Evolutionary conservation across 2,888 invertebrate species (phyloP).

Genomic region (Apeira syringaria): DNA sequence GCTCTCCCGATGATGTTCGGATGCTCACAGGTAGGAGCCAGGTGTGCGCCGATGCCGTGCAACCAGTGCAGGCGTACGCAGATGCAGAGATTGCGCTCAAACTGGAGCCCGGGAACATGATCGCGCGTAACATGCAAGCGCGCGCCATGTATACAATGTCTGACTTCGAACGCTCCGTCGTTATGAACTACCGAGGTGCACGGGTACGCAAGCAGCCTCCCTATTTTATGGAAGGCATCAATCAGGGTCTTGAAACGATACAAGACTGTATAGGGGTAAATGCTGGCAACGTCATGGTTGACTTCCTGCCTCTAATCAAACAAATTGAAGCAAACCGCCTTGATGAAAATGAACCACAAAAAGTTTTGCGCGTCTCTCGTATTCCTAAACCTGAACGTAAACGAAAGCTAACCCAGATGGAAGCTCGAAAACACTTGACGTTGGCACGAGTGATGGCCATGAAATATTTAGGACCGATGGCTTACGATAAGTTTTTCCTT

Average conservation of each 20-base stretch:
- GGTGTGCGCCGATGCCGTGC: constrained; percentile 70
- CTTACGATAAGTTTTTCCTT: constrained; percentile 75
- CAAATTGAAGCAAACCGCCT: constrained; percentile 50
- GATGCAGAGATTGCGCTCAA: constrained; percentile 72
- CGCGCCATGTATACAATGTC: constrained; percentile 76
- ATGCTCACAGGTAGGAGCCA: constrained; percentile 69
- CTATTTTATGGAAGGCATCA: constrained; percentile 74
- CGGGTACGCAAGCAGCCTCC: constrained; percentile 63
- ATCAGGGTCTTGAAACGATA: constrained; percentile 72
- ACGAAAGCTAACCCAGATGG: constrained; percentile 69
- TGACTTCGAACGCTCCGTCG: constrained; percentile 71
- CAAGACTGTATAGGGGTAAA: constrained; percentile 74
- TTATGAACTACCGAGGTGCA: constrained; percentile 70
- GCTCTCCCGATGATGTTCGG: constrained; percentile 59
- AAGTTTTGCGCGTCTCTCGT: constrained; percentile 55
- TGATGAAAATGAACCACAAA: constrained; percentile 51
- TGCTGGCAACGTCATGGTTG: constrained; percentile 69
- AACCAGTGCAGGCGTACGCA: constrained; percentile 66
- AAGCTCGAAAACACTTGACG: constrained; percentile 63
- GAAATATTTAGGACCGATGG: constrained; percentile 78
- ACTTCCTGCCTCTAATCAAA: constrained; percentile 71
- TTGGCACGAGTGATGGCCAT: constrained; percentile 70
- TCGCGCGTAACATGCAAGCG: constrained; percentile 71
- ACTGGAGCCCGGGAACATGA: constrained; percentile 68
- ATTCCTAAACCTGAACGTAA: constrained; percentile 60